These are phyloP conservation scores for Cheilosia impressa DNA, from an alignment of 2,888 invertebrate species.

Conservation along the genomic window DNA sequence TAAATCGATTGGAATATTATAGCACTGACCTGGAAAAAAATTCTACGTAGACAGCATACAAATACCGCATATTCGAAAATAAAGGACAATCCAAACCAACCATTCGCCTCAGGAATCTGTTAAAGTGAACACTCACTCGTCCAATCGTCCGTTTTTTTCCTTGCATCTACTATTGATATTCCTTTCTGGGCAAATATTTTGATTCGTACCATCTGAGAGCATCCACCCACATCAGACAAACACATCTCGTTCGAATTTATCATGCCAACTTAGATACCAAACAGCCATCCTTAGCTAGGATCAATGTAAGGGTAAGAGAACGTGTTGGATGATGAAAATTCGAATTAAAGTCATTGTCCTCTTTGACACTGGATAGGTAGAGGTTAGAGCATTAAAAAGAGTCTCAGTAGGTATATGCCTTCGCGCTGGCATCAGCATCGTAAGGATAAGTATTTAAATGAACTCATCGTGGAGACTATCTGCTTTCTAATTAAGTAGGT, in stretches of 20 bases:
- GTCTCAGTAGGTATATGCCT: too few relatives aligned
- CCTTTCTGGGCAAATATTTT: not conserved
- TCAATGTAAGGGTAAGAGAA: not conserved
- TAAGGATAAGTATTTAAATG: too few relatives aligned
- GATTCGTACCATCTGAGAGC: too few relatives aligned
- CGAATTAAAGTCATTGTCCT: not conserved
- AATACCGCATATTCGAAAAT: not conserved
- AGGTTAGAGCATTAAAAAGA: not conserved
- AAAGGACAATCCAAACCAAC: not conserved
- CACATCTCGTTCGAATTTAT: not conserved
- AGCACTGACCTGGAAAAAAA: not conserved
- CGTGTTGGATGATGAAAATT: not conserved
- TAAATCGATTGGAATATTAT: not conserved
- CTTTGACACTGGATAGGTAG: not conserved
- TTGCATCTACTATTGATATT: not conserved
- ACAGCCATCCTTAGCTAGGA: not conserved
- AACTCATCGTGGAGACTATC: too few relatives aligned
- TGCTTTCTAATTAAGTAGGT: too few relatives aligned
- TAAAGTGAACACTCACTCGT: not conserved
- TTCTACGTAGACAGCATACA: not conserved
- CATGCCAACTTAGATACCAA: not conserved
- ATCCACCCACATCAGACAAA: not conserved
- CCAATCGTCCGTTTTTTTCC: not conserved
- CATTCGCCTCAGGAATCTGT: not conserved
- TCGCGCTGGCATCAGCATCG: too few relatives aligned